These are phyloP conservation scores for Neocrepidodera transversa DNA, from an alignment of 2,888 invertebrate genomes.

Conservation along the genomic window DNA sequence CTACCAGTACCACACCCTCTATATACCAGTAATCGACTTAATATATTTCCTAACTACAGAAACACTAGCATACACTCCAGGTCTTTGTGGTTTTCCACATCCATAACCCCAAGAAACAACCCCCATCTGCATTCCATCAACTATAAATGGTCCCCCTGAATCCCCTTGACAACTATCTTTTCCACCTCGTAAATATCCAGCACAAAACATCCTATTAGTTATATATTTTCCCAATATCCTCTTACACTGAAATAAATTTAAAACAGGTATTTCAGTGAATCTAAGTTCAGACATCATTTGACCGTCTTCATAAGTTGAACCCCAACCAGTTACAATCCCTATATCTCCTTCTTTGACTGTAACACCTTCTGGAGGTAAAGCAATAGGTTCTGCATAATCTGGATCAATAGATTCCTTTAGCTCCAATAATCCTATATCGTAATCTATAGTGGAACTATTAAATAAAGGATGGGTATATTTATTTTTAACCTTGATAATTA, in stretches of 20 bases:
- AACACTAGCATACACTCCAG: conserved; percentile 50
- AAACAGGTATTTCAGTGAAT: conserved; percentile 37
- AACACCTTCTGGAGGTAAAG: conserved; percentile 15
- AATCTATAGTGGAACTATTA: conserved; percentile 32
- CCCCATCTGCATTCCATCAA: conserved; percentile 43
- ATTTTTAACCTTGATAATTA: conserved; percentile 24
- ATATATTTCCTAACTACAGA: conserved; percentile 42
- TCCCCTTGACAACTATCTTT: conserved; percentile 56
- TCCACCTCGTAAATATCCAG: conserved; percentile 65
- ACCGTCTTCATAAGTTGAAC: conserved; percentile 30
- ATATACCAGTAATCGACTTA: conserved; percentile 35
- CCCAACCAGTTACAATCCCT: conserved; percentile 40
- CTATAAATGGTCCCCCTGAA: conserved; percentile 50
- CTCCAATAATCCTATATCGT: conserved; percentile 35
- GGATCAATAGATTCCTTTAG: conserved; percentile 11
- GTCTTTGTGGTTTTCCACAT: conserved; percentile 44
- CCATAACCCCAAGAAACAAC: conserved; percentile 51
- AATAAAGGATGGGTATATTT: conserved; percentile 32
- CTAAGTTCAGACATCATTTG: conserved; percentile 22
- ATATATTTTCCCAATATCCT: conserved; percentile 46
- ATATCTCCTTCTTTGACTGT: conserved; percentile 21
- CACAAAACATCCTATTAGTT: conserved; percentile 68
- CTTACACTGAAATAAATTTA: conserved; percentile 31
- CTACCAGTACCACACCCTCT: no score
- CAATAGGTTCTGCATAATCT: conserved; percentile 22